phyloP scores from a whole-genome alignment of 2,888 invertebrate species.

The Amiota communis region DNA sequence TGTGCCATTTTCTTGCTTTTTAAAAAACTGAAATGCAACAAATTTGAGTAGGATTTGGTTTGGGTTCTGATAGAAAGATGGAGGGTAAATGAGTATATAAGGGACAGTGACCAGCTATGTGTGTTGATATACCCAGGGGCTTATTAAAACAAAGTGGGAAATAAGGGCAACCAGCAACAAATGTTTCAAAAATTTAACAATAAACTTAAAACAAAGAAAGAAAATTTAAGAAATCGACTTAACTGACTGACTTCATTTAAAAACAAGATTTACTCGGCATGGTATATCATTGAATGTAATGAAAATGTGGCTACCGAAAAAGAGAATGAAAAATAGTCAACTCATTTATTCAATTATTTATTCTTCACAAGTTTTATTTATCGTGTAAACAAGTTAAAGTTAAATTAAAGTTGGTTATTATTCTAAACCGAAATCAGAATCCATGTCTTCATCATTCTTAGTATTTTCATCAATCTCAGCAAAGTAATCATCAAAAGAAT shows the following conservation, averaged over 20 bases:
- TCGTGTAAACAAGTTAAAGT: too few relatives aligned
- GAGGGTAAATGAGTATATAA: not conserved
- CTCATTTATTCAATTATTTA: too few relatives aligned
- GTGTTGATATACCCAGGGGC: slow-evolving; percentile 14
- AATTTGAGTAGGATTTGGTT: not conserved
- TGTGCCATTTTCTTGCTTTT: not conserved
- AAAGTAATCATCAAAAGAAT: too few relatives aligned
- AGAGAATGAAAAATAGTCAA: too few relatives aligned
- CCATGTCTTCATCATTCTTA: too few relatives aligned
- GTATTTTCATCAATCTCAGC: too few relatives aligned
- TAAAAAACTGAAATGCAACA: not conserved
- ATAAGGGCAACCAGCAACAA: not conserved
- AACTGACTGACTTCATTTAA: not conserved
- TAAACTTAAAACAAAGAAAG: not conserved
- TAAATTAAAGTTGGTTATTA: too few relatives aligned
- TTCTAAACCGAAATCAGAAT: too few relatives aligned
- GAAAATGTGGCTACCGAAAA: too few relatives aligned
- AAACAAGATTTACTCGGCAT: too few relatives aligned
- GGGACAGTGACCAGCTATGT: not conserved
- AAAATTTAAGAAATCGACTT: not conserved
- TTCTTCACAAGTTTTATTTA: too few relatives aligned
- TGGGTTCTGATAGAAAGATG: not conserved
- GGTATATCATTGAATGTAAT: too few relatives aligned
- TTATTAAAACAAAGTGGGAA: slow-evolving; percentile 12
- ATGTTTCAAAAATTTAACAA: not conserved